Base-by-base conservation (phyloP, 2,113 vertebrate genomes). In the Lepisosteus oculatus region DNA sequence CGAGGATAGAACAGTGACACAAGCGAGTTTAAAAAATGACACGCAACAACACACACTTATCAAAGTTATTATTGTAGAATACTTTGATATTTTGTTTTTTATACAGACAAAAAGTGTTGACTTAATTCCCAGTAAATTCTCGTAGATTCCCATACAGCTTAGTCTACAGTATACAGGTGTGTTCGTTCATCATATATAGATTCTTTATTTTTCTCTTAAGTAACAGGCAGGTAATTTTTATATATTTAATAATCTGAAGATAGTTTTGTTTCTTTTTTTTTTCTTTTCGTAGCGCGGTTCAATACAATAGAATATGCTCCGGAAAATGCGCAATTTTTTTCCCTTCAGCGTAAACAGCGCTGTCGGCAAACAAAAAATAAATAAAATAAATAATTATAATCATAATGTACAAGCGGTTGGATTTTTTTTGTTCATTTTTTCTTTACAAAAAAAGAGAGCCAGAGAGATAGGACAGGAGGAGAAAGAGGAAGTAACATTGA, bases 1-100 rank as follows among this genome's bases (percentile, higher is more conserved):
- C 17, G 61, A 59, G 42, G 9, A 61, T 13, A 67, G 47, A 17
- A 9, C 63, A 78, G 59, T 72, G 54, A 70, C 74, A 69, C 63
- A 68, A 77, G 67, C 67, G 76, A 74, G 80, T 55, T 47, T 67
- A 78, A 86, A 88, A 86, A 85, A 74, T 68, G 71, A 85, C 85
- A 83, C 78, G 89, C 87, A 80, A 78, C 78, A 71, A 87, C 82
- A 87, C 83, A 91, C 89, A 84, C 86, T 90, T 90, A 88, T 92
- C 89, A 91, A 92, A 92, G 90, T 91, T 92, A 91, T 92, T 91
- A 91, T 92, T 92, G 88, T 92, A 92, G 88, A 92, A 92, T 92
- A 92, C 87, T 89, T 91, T 88, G 88, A 87, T 89, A 85, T 85
- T 85, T 87, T 91, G 84, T 90, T 91, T 88, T 87, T 88, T 87